These are phyloP conservation scores for Champsocephalus esox DNA, from an alignment of 2,797 vertebrate genomes.

Conservation along the genomic window DNA sequence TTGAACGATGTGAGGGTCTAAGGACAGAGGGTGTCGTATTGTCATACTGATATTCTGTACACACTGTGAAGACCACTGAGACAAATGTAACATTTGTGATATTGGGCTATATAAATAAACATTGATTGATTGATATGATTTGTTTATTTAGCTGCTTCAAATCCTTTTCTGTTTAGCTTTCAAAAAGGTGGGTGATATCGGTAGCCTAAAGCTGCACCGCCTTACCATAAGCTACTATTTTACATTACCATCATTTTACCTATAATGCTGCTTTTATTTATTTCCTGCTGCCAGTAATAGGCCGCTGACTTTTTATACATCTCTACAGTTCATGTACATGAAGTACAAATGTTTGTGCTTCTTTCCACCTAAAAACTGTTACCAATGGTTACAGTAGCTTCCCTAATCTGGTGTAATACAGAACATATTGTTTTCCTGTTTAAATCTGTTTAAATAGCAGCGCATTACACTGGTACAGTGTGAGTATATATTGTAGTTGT, in stretches of 20 bases:
- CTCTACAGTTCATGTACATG: constrained; percentile 3
- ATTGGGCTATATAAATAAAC: too few species aligned
- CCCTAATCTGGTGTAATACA: not conserved
- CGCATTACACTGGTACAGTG: not conserved
- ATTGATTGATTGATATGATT: too few species aligned
- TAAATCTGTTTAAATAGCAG: not conserved
- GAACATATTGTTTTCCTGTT: not conserved
- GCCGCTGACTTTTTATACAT: too few species aligned
- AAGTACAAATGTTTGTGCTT: not conserved
- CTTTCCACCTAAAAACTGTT: constrained; percentile 8
- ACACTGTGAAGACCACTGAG: too few species aligned
- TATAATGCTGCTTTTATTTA: not conserved
- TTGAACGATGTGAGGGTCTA: too few species aligned
- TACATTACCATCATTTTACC: not conserved
- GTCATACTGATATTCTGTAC: too few species aligned
- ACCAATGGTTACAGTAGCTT: not conserved
- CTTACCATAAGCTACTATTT: constrained; percentile 13
- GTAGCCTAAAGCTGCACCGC: not conserved
- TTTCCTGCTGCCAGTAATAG: not conserved
- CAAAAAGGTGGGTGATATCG: not conserved
- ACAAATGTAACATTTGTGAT: too few species aligned
- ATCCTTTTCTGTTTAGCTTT: constrained; percentile 4
- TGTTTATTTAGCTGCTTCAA: constrained; percentile 26
- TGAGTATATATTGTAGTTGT: not conserved
- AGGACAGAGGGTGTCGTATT: too few species aligned